A percentile compares a stretch with the other conserved stretches of the same genome.
These are phyloP conservation scores for Amphipyra tragopoginis DNA, from an alignment of 2,888 invertebrate genomes.

Conservation along the genomic window DNA sequence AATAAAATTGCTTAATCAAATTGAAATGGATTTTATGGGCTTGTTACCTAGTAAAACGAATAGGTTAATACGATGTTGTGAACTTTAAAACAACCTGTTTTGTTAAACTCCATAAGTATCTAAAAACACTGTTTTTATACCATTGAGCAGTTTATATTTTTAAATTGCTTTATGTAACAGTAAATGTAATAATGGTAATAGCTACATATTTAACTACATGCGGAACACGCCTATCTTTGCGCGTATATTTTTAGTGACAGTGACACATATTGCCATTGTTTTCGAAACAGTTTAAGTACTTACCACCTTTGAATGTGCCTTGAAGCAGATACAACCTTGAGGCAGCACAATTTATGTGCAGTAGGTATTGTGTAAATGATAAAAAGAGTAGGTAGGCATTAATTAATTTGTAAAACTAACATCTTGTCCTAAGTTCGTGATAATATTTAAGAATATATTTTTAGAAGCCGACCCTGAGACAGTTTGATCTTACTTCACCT, in stretches of 20 bases:
- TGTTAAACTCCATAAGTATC: background rate
- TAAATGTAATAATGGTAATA: too few relatives aligned
- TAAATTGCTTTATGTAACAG: too few relatives aligned
- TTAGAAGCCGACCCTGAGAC: background rate
- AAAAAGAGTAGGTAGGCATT: conserved; percentile 1
- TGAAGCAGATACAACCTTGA: conserved; percentile 8
- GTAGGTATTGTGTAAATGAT: conserved; percentile 14
- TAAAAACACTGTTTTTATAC: background rate
- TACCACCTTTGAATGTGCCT: conserved; percentile 14
- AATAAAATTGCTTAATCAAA: conserved; percentile 29
- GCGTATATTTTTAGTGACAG: conserved; percentile 21
- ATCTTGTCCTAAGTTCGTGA: too few relatives aligned
- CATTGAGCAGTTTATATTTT: background rate
- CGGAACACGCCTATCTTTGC: background rate
- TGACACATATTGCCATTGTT: conserved; percentile 44
- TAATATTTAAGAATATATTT: background rate
- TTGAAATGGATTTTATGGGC: conserved; percentile 17
- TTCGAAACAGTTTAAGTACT: conserved; percentile 15
- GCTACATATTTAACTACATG: too few relatives aligned
- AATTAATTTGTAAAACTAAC: too few relatives aligned
- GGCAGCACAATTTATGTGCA: conserved; percentile 6
- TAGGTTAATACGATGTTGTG: conserved; percentile 26
- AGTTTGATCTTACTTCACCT: background rate
- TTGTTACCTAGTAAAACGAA: conserved; percentile 16
- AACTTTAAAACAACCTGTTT: conserved; percentile 31